phyloP scores from a whole-genome alignment of 2,113 vertebrate genomes.

The Dolichallabes microphthalmus region DNA sequence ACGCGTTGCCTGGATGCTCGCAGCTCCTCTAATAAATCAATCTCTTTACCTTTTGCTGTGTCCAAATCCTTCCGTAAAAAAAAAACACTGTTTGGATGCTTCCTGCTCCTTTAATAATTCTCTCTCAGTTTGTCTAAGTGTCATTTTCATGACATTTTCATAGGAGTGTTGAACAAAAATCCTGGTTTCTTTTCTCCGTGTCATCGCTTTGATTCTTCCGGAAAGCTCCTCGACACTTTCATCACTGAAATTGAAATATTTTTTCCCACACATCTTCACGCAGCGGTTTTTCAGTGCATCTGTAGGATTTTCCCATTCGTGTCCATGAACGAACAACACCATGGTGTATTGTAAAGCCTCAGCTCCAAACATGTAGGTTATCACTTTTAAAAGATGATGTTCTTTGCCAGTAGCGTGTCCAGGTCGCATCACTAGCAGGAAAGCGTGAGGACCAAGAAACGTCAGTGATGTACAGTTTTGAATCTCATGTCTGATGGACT shows the following conservation, averaged over 20 bases:
- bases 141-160: constrained; percentile 1
- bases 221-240: background rate
- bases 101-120: background rate
- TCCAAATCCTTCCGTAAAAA: too few relatives aligned
- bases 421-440: background rate
- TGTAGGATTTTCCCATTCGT: background rate
- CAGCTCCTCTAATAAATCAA: background rate
- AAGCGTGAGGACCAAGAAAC: background rate
- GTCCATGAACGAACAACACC: background rate
- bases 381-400: background rate
- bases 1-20: background rate
- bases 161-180: background rate
- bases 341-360: background rate
- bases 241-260: background rate
- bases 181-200: background rate
- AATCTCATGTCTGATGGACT: background rate
- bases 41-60: too few relatives aligned
- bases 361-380: background rate
- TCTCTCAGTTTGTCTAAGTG: background rate
- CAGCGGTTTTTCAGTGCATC: background rate
- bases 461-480: background rate
- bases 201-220: background rate
- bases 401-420: background rate
- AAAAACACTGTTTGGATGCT: too few relatives aligned
- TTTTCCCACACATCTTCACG: background rate